Conservation (phyloP, 2,113 vertebrate species). For the Tyto alba region DNA sequence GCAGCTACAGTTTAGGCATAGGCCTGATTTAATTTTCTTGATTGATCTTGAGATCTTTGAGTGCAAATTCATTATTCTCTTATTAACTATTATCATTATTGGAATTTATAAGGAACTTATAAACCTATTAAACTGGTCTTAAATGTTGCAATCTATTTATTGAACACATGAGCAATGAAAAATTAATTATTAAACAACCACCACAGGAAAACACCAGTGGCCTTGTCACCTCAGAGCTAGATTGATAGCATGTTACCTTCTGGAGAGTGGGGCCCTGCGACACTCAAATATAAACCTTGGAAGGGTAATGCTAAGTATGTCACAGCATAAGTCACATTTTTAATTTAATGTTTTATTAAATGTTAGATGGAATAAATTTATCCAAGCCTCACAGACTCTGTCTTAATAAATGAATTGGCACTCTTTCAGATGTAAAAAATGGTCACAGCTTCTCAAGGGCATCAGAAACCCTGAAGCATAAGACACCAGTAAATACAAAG, state of each 20-base stretch:
- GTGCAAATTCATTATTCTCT: slow-evolving; percentile 65
- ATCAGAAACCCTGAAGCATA: slow-evolving; percentile 68
- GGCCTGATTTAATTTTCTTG: slow-evolving; percentile 41
- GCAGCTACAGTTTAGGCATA: not conserved
- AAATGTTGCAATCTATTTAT: slow-evolving; percentile 77
- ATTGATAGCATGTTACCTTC: slow-evolving; percentile 72
- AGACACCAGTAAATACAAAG: slow-evolving; percentile 75
- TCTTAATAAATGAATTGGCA: slow-evolving; percentile 79
- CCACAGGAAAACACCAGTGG: slow-evolving; percentile 69
- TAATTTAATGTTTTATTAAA: slow-evolving; percentile 84
- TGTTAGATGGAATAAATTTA: slow-evolving; percentile 74
- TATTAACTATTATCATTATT: slow-evolving; percentile 62
- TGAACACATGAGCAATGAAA: slow-evolving; percentile 72
- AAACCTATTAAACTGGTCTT: slow-evolving; percentile 68
- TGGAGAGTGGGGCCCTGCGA: slow-evolving; percentile 19
- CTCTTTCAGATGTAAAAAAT: slow-evolving; percentile 72
- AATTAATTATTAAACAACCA: slow-evolving; percentile 80
- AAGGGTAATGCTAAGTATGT: slow-evolving; percentile 68
- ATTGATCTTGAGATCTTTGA: slow-evolving; percentile 61
- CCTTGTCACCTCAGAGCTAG: slow-evolving; percentile 67
- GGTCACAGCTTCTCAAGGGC: slow-evolving; percentile 74
- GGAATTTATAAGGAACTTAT: slow-evolving; percentile 65
- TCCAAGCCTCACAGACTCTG: slow-evolving; percentile 59
- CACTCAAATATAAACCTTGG: slow-evolving; percentile 69
- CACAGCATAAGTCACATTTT: slow-evolving; percentile 73